Evolutionary conservation across 2,797 vertebrate genomes (phyloP).

Genomic region (Cephalopachus bancanus): DNA sequence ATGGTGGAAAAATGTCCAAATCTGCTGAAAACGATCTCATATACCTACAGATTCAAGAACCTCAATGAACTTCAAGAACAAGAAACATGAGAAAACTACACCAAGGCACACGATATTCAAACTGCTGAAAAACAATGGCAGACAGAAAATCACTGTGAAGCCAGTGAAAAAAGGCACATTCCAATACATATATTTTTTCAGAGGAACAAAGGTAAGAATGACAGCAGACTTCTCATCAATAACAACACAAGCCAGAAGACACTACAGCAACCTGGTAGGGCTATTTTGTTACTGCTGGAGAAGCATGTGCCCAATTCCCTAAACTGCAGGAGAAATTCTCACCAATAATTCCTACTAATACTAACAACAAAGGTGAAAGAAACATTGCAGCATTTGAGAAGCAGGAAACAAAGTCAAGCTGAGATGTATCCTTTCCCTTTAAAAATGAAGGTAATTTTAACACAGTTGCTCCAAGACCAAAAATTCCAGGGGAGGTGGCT

Average conservation of each 20-base stretch:
- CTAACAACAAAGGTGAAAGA: not conserved
- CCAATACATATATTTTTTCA: not conserved
- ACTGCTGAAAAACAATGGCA: not conserved
- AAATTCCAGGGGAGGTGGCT: not conserved
- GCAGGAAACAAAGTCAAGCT: not conserved
- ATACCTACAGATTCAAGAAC: not conserved
- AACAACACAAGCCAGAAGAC: not conserved
- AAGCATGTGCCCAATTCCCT: not conserved
- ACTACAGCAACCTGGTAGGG: not conserved
- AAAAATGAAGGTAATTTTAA: not conserved
- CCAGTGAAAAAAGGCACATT: not conserved
- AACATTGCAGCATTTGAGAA: not conserved
- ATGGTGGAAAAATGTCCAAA: not conserved
- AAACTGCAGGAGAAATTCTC: not conserved
- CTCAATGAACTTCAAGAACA: not conserved
- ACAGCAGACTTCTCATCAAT: not conserved
- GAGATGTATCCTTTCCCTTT: not conserved
- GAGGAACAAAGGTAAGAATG: not conserved
- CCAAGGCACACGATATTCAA: not conserved
- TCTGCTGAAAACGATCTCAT: not conserved
- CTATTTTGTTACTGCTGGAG: not conserved
- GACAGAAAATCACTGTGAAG: not conserved
- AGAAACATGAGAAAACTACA: not conserved
- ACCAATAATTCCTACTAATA: not conserved
- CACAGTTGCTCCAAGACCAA: not conserved